Evolutionary conservation across 2,888 invertebrate species (phyloP).

Genomic region (Heteromyza rotundicornis): DNA sequence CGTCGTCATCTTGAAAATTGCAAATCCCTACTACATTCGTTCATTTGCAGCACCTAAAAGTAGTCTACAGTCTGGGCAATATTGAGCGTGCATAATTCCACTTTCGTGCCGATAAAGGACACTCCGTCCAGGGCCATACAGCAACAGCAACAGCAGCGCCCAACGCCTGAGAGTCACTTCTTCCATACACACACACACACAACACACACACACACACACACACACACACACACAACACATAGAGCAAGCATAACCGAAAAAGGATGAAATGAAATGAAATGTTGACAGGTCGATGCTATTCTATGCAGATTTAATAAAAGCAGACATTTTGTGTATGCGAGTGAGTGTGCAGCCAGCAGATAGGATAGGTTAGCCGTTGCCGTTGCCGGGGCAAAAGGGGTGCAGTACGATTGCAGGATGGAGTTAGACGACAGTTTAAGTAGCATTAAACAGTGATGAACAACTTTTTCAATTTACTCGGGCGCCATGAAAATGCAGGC

Average conservation of each 20-base stretch:
- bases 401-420: conserved; percentile 9
- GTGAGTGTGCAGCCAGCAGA: neutral
- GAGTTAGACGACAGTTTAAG: conserved; percentile 30
- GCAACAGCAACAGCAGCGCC: conserved; percentile 9
- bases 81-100: conserved; percentile 30
- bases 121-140: conserved; percentile 16
- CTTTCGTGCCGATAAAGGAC: conserved; percentile 36
- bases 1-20: neutral
- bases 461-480: conserved; percentile 36
- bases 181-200: neutral
- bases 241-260: too few relatives aligned
- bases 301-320: conserved; percentile 35
- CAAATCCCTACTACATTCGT: neutral
- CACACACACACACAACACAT: too few relatives aligned
- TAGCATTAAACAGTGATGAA: conserved; percentile 35
- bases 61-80: neutral
- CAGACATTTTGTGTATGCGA: conserved; percentile 20
- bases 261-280: conserved; percentile 18
- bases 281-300: conserved; percentile 34
- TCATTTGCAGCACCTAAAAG: neutral
- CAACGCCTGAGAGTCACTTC: conserved; percentile 16
- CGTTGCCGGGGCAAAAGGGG: too few relatives aligned
- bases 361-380: too few relatives aligned
- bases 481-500: conserved; percentile 11
- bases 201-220: too few relatives aligned